Base-by-base conservation (phyloP, 2,113 vertebrate species). In the Gadus macrocephalus region DNA sequence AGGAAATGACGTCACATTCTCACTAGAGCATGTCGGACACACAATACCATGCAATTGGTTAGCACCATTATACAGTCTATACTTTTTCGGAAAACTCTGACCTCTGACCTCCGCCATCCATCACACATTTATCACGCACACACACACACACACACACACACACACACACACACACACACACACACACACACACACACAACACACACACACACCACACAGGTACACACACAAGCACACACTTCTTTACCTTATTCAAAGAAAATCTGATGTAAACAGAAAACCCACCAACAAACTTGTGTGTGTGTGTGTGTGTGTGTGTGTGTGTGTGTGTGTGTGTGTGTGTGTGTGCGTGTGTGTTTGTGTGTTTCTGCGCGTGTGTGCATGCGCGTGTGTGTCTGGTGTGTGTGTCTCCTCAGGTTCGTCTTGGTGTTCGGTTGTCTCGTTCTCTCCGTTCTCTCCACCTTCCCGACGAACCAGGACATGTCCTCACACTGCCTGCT, bases 361-460 rank as follows among this genome's bases (percentile, higher is more conserved):
- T 28, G 62, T 25, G 61, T 62, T 7, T 16, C 5, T 28, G 61
- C 28, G 25, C 28, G 61, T 62, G 20, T 25, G 61, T 62, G 62
- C 17, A 27, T 42, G 64, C 19, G 64, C 19, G 64, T 42, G 64
- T 65, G 64, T 19, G 55, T 70, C 6, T 62, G 20, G 64, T 19
- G 55, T 70, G 11, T 65, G 25, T 71, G 49, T 56, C 38, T 69
- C 83, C 93, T 64, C 94, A 99, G 97, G 87, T 99, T 99, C 89
- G 94, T 96, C 84, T 93, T 99, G 91, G 97, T 99, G 83, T 99
- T 98, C 90, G 95, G 95, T 91, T 98, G 97, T 91, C 92, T 99
- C 93, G 95, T 98, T 86, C 94, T 99, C 81, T 98, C 96, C 75
- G 96, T 98, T 87, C 96, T 98, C 91, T 99, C 97, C 80, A 98